These are phyloP conservation scores for Mobula hypostoma DNA, from an alignment of 2,113 vertebrate species.

Conservation along the genomic window DNA sequence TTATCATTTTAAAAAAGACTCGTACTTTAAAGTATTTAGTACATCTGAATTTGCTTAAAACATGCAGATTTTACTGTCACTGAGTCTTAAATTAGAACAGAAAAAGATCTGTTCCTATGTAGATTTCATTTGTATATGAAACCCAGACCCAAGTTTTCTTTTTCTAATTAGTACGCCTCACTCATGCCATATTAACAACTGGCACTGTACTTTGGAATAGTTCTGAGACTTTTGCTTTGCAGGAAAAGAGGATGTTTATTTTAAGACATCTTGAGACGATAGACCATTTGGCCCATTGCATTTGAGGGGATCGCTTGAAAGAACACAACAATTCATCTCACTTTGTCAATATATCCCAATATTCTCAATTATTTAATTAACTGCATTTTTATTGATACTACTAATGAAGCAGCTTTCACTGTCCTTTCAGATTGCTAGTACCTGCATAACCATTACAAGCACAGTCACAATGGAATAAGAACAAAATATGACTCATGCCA, in stretches of 20 bases:
- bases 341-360: not conserved
- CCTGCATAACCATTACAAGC: not conserved
- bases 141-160: conserved; percentile 2
- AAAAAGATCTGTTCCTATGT: not conserved
- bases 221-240: not conserved
- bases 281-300: not conserved
- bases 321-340: not conserved
- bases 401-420: not conserved
- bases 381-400: not conserved
- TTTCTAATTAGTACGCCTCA: conserved; percentile 1
- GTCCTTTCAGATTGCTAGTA: not conserved
- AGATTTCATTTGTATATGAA: not conserved
- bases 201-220: not conserved
- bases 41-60: conserved; percentile 34
- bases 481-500: not conserved
- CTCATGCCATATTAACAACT: not conserved
- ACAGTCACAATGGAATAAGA: not conserved
- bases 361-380: not conserved
- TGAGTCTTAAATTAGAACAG: conserved; percentile 10
- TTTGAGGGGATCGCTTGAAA: not conserved
- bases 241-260: not conserved
- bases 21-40: conserved; percentile 23
- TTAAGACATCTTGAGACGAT: not conserved
- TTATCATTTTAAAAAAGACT: not conserved
- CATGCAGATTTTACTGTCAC: not conserved